Conservation (phyloP, 2,113 vertebrate genomes). For the Tichodroma muraria region DNA sequence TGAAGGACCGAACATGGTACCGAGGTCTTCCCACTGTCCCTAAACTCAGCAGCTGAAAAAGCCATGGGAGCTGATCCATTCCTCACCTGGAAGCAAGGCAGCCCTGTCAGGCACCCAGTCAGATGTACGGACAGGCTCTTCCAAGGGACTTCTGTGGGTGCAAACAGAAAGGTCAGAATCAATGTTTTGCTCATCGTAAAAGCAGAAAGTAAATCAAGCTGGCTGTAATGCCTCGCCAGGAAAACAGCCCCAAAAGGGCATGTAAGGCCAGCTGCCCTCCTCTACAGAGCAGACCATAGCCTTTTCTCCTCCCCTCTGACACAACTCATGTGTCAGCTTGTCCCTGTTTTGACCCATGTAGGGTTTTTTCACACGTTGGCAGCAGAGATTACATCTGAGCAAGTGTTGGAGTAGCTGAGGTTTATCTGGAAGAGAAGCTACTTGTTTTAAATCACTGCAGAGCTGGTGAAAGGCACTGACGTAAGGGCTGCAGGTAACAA, state of each 20-base stretch:
- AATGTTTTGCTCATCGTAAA: not conserved
- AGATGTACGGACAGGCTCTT: not conserved
- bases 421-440: constrained; percentile 19
- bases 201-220: not conserved
- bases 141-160: not conserved
- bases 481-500: constrained; percentile 23
- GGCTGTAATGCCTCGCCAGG: not conserved
- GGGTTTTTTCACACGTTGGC: not conserved
- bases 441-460: constrained; percentile 29
- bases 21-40: not conserved
- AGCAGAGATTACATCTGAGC: not conserved
- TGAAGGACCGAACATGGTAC: accelerated
- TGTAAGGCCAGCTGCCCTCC: not conserved
- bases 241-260: not conserved
- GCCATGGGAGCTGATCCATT: not conserved
- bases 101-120: not conserved
- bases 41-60: not conserved
- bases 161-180: constrained; percentile 29
- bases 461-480: constrained; percentile 28
- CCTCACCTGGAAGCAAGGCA: constrained; percentile 21
- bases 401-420: not conserved
- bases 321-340: not conserved
- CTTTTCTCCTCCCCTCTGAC: not conserved
- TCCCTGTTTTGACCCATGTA: not conserved
- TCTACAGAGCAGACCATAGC: not conserved